Evolutionary conservation across 2,797 vertebrate species (phyloP), one percentile per base, ranked within the genome.

Genomic region (Chaetodon trifasciatus): DNA sequence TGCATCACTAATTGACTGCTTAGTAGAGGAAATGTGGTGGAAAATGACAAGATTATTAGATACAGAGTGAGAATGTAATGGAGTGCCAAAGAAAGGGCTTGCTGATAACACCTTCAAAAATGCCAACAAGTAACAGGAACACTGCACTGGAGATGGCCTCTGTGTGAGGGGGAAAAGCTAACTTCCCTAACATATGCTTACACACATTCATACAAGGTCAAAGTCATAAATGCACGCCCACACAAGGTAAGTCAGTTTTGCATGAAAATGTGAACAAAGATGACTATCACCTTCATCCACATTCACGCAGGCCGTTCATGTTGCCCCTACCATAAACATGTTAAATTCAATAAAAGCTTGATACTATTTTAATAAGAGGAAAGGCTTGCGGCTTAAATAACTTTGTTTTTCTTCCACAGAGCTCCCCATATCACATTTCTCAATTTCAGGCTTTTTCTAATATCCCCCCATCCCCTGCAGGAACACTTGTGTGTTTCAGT

Each of bases 291-390:
- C 76, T 79, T 69, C 85, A 81, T 69, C 82, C 61, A 79, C 67
- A 79, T 71, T 83, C 73, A 57, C 81, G 84, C 79, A 82, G 60
- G 83, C 74, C 39, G 62, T 87, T 89, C 85, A 89, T 73, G 83
- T 77, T 84, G 89, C 88, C 86, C 71, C 80, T 74, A 88, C 92
- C 86, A 88, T 94, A 94, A 96, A 96, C 93, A 96, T 90, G 91
- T 89, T 95, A 91, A 94, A 96, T 93, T 96, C 91, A 96, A 96
- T 95, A 94, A 95, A 94, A 93, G 90, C 84, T 76, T 90, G 91
- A 95, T 94, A 92, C 91, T 92, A 82, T 93, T 95, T 95, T 93
- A 95, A 95, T 94, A 94, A 94, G 92, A 95, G 89, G 91, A 94
- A 96, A 94, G 85, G 91, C 92, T 94, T 76, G 86, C 82, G 88